Base-by-base conservation (phyloP, 2,113 vertebrate genomes). In the Jacana jacana region DNA sequence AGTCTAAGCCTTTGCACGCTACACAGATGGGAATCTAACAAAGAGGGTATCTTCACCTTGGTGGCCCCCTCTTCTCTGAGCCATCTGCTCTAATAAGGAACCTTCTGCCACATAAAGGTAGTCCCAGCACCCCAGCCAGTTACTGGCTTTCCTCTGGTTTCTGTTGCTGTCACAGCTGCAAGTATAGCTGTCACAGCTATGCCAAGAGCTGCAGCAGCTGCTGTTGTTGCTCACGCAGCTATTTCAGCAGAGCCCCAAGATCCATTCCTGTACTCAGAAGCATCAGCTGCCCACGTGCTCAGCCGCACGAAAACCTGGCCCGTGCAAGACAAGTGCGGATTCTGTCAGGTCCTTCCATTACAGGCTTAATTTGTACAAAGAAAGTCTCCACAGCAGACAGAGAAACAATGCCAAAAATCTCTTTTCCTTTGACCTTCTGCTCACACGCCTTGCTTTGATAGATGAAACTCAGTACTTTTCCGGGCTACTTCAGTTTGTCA, bases 181-280 rank as follows among this genome's bases (percentile, higher is more conserved):
- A 75, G 24, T 6, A 2, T 16, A 75, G 42, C 80, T 86, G 14
- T 58, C 88, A 57, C 13, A 37, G 35, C 68, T 63, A 15, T 39
- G 82, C 66, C 85, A 94, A 86, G 87, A 88, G 40, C 82, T 90
- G 46, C 68, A 90, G 76, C 82, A 92, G 80, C 94, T 95, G 86
- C 75, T 77, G 20, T 11, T 63, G 39, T 70, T 92, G 79, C 48
- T 85, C 58, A 73, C 60, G 33, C 39, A 75, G 81, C 81, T 77
- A 82, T 91, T 97, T 72, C 85, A 93, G 80, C 92, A 51, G 35
- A 76, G 60, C 42, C 93, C 86, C 60, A 81, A 88, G 91, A 88
- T 46, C 55, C 20, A 49, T 42, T 78, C 55, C 42, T 60, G 55
- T 78, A 39, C 75, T 75, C 88, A 75, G 7, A 91, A 92, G 64